phyloP scores from a whole-genome alignment of 92 coral and sea anemone genomes.

The Phymanthus crucifer region DNA sequence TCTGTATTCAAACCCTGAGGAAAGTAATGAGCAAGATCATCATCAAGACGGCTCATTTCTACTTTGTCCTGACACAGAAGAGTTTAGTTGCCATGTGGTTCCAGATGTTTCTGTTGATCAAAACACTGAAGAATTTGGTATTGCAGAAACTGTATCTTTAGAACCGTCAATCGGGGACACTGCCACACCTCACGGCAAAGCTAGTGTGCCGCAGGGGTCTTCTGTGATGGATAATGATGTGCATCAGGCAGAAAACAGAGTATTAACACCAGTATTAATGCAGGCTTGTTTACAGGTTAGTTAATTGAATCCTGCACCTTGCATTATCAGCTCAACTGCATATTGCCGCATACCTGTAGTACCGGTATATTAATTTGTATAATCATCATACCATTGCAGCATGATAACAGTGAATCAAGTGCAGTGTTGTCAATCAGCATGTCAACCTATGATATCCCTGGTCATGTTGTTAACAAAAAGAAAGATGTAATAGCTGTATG shows the following conservation, averaged over 20 bases:
- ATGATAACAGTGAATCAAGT: conserved; percentile 39
- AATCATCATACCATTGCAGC: conserved; percentile 41
- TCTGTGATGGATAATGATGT: conserved; percentile 23
- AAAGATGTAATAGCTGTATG: conserved; percentile 79
- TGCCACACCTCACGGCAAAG: conserved; percentile 81
- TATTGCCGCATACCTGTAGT: not conserved
- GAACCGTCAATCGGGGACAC: conserved; percentile 68
- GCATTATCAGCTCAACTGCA: no score
- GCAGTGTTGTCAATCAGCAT: conserved; percentile 60
- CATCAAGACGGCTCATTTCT: conserved; percentile 19
- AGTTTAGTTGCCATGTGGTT: not conserved
- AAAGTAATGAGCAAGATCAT: not conserved
- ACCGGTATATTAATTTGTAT: not conserved
- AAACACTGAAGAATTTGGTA: conserved; percentile 1
- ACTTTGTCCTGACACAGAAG: conserved; percentile 22
- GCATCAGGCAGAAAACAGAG: conserved; percentile 1
- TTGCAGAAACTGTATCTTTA: not conserved
- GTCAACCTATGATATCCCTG: conserved; percentile 57
- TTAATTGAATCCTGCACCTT: no score
- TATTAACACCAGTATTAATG: conserved; percentile 61
- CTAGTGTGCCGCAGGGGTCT: conserved; percentile 42
- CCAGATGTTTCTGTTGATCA: no score
- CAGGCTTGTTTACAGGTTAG: conserved; percentile 77
- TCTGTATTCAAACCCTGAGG: conserved; percentile 16
- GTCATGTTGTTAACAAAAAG: conserved; percentile 27